phyloP scores from a whole-genome alignment of 2,113 vertebrate genomes.

The Micronisus gabar region DNA sequence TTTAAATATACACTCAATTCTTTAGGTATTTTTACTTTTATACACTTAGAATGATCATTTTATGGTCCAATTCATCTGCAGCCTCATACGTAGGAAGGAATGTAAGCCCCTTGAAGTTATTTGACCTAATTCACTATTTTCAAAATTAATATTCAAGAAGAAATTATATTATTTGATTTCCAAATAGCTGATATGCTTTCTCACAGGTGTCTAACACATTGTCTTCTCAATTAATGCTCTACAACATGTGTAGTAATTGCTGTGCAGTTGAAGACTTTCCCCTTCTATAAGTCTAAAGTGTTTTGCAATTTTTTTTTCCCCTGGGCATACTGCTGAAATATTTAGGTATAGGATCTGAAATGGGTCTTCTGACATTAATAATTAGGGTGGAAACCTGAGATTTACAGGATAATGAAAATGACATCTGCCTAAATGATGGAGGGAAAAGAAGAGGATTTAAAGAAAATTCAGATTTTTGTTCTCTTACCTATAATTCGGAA shows the following conservation, averaged over 20 bases:
- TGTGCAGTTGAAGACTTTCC: neutral
- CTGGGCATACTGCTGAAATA: neutral
- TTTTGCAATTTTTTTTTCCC: neutral
- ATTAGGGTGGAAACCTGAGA: neutral
- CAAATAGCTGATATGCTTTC: neutral
- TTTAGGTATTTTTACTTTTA: slow-evolving; percentile 22
- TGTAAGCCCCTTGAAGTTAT: neutral
- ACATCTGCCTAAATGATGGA: neutral
- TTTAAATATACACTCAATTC: neutral
- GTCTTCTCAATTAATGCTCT: neutral
- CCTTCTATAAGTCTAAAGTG: neutral
- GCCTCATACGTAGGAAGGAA: neutral
- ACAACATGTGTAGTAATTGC: neutral
- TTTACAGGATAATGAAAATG: neutral
- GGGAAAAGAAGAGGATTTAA: neutral
- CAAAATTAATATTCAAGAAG: slow-evolving; percentile 46
- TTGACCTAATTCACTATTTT: neutral
- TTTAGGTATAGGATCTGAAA: neutral
- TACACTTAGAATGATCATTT: slow-evolving; percentile 19
- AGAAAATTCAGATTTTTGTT: neutral
- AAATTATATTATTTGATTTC: neutral
- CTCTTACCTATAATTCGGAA: neutral
- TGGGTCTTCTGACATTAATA: neutral
- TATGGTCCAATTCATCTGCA: neutral
- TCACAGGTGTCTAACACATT: neutral